Percentiles rank a stretch among this genome's conserved stretches.
phyloP scores from a whole-genome alignment of 1,140 invertebrate species.

The Brachionus calyciflorus region DNA sequence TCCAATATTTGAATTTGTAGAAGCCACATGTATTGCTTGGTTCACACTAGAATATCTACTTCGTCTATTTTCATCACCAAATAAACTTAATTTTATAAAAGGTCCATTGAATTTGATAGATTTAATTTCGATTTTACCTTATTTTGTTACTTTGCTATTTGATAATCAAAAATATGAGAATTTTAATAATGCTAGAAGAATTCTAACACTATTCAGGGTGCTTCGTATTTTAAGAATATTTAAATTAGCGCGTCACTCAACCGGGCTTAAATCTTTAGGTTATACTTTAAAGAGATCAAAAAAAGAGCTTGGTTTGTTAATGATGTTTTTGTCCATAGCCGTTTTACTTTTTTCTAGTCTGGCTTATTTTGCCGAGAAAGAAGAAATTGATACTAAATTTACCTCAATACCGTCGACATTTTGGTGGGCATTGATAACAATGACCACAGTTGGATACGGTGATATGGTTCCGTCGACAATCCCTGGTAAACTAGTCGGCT shows the following conservation, averaged over 20 bases:
- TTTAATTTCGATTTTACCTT: slow-evolving; percentile 97
- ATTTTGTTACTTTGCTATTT: slow-evolving; percentile 96
- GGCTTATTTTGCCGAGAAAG: slow-evolving; percentile 59
- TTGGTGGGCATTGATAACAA: slow-evolving; percentile 48
- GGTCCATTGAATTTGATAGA: slow-evolving; percentile 99
- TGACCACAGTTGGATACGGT: slow-evolving; percentile 63
- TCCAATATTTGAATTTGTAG: slow-evolving; percentile 58
- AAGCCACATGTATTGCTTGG: slow-evolving; percentile 65
- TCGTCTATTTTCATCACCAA: slow-evolving; percentile 84
- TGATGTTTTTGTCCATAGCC: slow-evolving; percentile 50
- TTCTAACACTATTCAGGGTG: slow-evolving; percentile 37
- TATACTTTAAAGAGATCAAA: slow-evolving; percentile 48
- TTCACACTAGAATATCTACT: slow-evolving; percentile 98
- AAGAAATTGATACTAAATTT: slow-evolving; percentile 49
- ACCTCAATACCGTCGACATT: not conserved
- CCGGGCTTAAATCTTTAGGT: slow-evolving; percentile 48
- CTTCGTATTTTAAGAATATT: slow-evolving; percentile 48
- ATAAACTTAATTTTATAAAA: slow-evolving; percentile 92
- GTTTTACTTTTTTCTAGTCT: slow-evolving; percentile 58
- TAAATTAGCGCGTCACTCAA: slow-evolving; percentile 49
- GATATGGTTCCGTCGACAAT: slow-evolving; percentile 66
- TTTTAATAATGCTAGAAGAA: slow-evolving; percentile 2
- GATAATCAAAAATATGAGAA: slow-evolving; percentile 29
- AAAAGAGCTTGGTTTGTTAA: slow-evolving; percentile 48
- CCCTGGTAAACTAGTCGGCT: slow-evolving; percentile 60